A percentile compares a stretch with the other conserved stretches of the same genome.
Conservation (phyloP, 2,113 vertebrate species). For the Rana temporaria region DNA sequence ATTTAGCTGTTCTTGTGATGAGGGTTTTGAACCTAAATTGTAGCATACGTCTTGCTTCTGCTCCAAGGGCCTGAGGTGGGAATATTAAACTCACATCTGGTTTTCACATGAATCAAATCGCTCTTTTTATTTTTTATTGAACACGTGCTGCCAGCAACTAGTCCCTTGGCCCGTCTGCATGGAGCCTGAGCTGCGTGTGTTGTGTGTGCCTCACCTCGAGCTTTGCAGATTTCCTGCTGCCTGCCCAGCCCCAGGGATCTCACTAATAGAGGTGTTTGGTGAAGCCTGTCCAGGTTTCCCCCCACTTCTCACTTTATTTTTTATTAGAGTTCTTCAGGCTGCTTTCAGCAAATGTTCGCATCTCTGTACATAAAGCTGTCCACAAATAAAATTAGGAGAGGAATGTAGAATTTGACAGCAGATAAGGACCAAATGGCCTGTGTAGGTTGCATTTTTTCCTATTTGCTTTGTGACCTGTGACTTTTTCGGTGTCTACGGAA, state of each 20-base stretch:
- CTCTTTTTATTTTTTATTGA: conserved; percentile 21
- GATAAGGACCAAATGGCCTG: conserved; percentile 25
- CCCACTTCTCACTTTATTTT: conserved; percentile 21
- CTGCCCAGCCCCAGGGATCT: conserved; percentile 31
- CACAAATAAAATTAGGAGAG: conserved; percentile 6
- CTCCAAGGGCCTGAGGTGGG: neutral
- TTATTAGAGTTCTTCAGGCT: neutral
- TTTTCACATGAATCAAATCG: conserved; percentile 35
- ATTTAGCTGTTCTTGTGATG: neutral
- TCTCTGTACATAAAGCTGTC: neutral
- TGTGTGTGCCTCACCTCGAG: conserved; percentile 41
- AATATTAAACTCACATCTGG: conserved; percentile 27
- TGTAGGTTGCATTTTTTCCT: neutral
- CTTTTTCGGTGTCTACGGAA: conserved; percentile 4
- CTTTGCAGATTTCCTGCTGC: conserved; percentile 24
- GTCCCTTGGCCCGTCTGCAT: conserved; percentile 41
- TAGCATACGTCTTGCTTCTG: neutral
- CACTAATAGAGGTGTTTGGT: conserved; percentile 30
- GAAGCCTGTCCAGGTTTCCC: conserved; percentile 36
- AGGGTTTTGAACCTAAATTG: conserved; percentile 2
- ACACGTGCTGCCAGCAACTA: conserved; percentile 28
- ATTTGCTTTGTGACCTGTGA: neutral
- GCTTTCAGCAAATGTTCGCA: conserved; percentile 4
- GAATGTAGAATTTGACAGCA: conserved; percentile 8
- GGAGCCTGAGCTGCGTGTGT: conserved; percentile 38